A percentile compares a stretch with the other conserved stretches of the same genome.
These are phyloP conservation scores for Drosophila biarmipes DNA, from an alignment of 1,140 invertebrate genomes.

Conservation along the genomic window DNA sequence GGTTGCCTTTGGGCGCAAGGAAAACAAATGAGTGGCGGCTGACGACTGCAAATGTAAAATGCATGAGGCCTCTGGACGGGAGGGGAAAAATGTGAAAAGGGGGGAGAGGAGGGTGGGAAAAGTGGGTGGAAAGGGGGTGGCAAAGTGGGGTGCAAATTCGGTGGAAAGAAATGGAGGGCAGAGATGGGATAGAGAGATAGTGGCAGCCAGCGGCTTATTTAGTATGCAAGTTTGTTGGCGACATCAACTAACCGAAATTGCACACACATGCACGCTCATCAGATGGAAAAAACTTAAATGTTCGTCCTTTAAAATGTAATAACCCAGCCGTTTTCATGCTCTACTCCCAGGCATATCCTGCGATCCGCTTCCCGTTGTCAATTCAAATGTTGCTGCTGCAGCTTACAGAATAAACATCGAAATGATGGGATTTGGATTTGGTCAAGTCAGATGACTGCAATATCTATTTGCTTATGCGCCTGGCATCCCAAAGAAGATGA, in stretches of 20 bases:
- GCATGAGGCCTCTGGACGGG: slow-evolving; percentile 41
- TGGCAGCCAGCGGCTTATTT: slow-evolving; percentile 70
- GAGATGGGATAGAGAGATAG: slow-evolving; percentile 41
- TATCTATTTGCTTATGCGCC: slow-evolving; percentile 49
- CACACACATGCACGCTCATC: slow-evolving; percentile 38
- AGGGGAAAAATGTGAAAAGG: not conserved
- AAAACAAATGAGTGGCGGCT: slow-evolving; percentile 80
- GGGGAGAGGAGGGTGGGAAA: not conserved
- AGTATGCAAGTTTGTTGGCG: slow-evolving; percentile 76
- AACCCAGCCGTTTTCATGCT: slow-evolving; percentile 1
- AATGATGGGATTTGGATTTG: slow-evolving; percentile 48
- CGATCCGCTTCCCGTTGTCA: slow-evolving; percentile 28
- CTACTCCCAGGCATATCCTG: not conserved
- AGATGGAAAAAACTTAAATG: slow-evolving; percentile 24
- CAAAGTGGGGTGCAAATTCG: not conserved
- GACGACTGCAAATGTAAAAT: slow-evolving; percentile 73
- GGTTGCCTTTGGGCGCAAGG: slow-evolving; percentile 66
- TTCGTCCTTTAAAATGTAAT: slow-evolving; percentile 34
- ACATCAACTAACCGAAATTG: slow-evolving; percentile 69
- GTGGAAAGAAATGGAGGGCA: not conserved
- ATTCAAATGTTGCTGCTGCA: slow-evolving; percentile 43
- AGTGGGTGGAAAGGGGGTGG: not conserved
- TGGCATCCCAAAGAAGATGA: slow-evolving; percentile 21
- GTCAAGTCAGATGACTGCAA: slow-evolving; percentile 50
- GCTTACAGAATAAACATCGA: slow-evolving; percentile 51